These are phyloP conservation scores for Progne subis DNA, from an alignment of 2,113 vertebrate genomes.

Conservation along the genomic window DNA sequence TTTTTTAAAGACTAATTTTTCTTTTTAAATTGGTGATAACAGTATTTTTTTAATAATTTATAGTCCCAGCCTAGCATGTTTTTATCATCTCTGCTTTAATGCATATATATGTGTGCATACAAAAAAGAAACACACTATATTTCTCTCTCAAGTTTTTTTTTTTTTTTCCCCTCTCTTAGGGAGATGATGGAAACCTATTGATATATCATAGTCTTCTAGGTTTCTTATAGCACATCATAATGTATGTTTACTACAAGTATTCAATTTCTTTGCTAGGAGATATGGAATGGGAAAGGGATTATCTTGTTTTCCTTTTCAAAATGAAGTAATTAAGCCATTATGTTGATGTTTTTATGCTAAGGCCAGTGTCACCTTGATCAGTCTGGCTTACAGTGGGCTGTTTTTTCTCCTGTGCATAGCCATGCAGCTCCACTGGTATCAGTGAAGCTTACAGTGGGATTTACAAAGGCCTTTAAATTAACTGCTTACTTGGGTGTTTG, in stretches of 20 bases:
- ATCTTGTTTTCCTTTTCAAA: not conserved
- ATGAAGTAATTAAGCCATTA: not conserved
- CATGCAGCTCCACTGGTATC: not conserved
- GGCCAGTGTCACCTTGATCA: not conserved
- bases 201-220: not conserved
- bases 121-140: not conserved
- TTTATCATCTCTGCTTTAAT: conserved; percentile 17
- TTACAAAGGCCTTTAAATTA: not conserved
- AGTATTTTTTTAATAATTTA: not conserved
- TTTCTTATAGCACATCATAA: not conserved
- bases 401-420: not conserved
- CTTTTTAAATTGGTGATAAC: not conserved
- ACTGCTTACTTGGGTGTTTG: not conserved
- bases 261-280: not conserved
- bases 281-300: not conserved
- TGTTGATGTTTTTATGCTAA: not conserved
- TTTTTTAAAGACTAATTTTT: not conserved
- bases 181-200: not conserved
- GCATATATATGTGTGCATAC: rapidly evolving
- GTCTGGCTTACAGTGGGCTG: not conserved
- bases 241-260: not conserved
- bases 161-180: not conserved
- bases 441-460: not conserved
- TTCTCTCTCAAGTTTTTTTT: not conserved
- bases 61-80: not conserved